Evolutionary conservation across 2,888 invertebrate species (phyloP).

Genomic region (Caenorhabditis uteleia): DNA sequence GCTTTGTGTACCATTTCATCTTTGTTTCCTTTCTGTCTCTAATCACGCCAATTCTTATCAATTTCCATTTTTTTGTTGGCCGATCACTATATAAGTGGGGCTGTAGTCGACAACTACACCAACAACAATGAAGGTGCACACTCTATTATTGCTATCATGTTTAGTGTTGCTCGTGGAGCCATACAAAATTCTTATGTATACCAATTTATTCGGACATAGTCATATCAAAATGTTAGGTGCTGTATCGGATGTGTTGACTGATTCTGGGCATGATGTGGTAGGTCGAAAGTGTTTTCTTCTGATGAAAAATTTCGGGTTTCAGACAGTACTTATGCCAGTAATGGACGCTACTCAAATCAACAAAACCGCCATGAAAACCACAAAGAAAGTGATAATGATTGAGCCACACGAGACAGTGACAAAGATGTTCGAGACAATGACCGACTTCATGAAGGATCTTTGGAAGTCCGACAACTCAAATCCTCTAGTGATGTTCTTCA

Average conservation of each 20-base stretch:
- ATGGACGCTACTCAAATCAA: slow-evolving; percentile 8
- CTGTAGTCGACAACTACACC: too few species aligned
- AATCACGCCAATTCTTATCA: too few species aligned
- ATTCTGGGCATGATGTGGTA: slow-evolving; percentile 47
- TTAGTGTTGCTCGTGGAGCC: too few species aligned
- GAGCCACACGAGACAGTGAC: slow-evolving; percentile 10
- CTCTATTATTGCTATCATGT: too few species aligned
- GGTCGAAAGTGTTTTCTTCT: slow-evolving; percentile 4
- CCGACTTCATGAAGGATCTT: slow-evolving; percentile 13
- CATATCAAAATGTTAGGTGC: slow-evolving; percentile 39
- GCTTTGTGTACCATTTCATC: too few species aligned
- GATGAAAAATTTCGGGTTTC: too few species aligned
- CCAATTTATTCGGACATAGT: slow-evolving; percentile 40
- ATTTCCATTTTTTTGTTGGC: too few species aligned
- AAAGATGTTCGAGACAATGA: slow-evolving; percentile 10
- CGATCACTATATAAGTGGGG: too few species aligned
- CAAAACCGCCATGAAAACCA: slow-evolving; percentile 12
- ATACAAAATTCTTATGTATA: slow-evolving; percentile 42
- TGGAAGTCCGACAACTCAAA: slow-evolving; percentile 14
- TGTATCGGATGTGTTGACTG: slow-evolving; percentile 37
- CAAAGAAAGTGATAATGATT: slow-evolving; percentile 25
- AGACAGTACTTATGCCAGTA: slow-evolving; percentile 37
- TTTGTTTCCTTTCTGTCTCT: too few species aligned
- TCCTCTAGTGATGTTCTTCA: too few species aligned
- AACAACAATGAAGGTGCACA: too few species aligned